phyloP scores from a whole-genome alignment of 2,113 vertebrate genomes.

The Triplophysa rosa region DNA sequence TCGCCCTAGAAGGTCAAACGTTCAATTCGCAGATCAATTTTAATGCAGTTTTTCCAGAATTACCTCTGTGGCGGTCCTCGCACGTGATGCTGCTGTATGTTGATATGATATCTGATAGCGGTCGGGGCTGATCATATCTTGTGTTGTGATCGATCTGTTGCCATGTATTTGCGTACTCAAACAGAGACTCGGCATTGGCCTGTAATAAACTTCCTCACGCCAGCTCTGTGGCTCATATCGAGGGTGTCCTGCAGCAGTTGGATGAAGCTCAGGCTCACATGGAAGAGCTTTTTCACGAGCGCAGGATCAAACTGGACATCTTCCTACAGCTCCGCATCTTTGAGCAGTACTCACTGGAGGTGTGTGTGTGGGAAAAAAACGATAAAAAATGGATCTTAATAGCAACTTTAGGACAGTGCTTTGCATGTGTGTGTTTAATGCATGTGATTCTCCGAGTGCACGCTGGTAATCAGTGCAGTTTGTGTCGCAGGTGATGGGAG shows the following conservation, averaged over 20 bases:
- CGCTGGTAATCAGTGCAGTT: background rate
- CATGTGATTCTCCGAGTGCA: background rate
- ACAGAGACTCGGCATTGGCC: slow-evolving; percentile 84
- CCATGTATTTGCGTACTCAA: slow-evolving; percentile 31
- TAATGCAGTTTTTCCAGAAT: background rate
- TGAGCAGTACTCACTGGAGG: slow-evolving; percentile 88
- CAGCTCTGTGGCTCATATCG: slow-evolving; percentile 88
- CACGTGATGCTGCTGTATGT: background rate
- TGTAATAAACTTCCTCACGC: slow-evolving; percentile 86
- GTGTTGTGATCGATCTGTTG: slow-evolving; percentile 19
- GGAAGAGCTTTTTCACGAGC: slow-evolving; percentile 88
- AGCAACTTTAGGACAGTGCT: no score
- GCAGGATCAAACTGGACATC: slow-evolving; percentile 87
- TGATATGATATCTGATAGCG: background rate
- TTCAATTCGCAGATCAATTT: slow-evolving; percentile 18
- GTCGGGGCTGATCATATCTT: background rate
- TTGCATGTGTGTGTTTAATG: background rate
- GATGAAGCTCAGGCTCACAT: slow-evolving; percentile 89
- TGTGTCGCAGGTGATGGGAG: slow-evolving; percentile 85
- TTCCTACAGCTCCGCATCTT: slow-evolving; percentile 88
- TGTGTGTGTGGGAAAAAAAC: slow-evolving; percentile 55
- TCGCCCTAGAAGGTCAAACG: background rate
- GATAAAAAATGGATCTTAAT: no score
- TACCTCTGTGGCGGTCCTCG: background rate
- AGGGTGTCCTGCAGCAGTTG: slow-evolving; percentile 85